Evolutionary conservation across 2,113 vertebrate genomes (phyloP), one percentile per base, ranked within the genome.

Genomic region (Colaptes auratus): DNA sequence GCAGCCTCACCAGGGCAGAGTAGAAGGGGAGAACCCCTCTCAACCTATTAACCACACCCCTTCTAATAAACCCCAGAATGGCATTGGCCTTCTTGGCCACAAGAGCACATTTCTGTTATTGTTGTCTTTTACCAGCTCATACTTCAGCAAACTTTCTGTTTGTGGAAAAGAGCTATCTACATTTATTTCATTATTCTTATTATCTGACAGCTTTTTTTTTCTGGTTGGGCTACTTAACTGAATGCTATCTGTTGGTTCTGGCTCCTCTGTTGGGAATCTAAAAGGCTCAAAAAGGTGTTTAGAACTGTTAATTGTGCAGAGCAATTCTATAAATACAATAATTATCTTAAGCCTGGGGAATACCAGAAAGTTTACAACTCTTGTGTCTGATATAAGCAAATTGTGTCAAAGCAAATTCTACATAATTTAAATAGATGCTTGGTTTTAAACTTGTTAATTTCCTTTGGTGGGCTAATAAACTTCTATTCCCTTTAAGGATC

Each of bases 361-460:
- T 75, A 52, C 4, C 42, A 44, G 28, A 56, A 81, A 75, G 13
- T 58, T 96, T 66, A 92, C 10, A 31, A 63, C 10, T 74, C 11
- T 81, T 82, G 8, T 90, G 44, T 88, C 86, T 87, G 12, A 66
- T 53, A n/a, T 55, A 24, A 39, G 31, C 56, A 11, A 44, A 18
- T 79, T 74, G 10, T 66, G 36, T 52, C 89, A 89, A 30, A 19
- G 23, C 46, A n/a, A 52, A 35, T 8, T 25, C 24, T 17, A 15
- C 53, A 16, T 74, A 56, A 81, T 82, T 91, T 89, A 60, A 92
- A 85, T 44, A 92, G 36, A 52, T 44, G 35, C 9, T 78, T 27
- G 31, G 14, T 69, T 65, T 89, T 84, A 77, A 87, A 74, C 25
- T 50, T 27, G 6, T 2, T 52, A 46, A 36, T 71, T 52, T 84